Evolutionary conservation across 2,113 vertebrate genomes (phyloP).

Genomic region (Turnix velox): DNA sequence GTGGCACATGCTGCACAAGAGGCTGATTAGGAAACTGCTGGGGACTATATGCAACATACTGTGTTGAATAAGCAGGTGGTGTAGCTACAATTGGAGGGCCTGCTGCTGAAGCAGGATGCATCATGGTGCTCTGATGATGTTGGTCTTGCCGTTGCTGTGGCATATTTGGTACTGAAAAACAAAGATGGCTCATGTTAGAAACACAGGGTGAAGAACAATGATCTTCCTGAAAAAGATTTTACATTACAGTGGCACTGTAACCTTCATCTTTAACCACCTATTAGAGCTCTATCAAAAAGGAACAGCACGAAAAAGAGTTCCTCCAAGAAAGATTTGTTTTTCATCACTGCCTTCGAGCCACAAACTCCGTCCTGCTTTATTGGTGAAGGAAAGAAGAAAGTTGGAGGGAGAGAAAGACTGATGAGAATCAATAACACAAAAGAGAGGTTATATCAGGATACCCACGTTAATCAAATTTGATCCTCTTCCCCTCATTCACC

Average conservation of each 20-base stretch:
- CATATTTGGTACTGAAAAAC: slow-evolving; percentile 89
- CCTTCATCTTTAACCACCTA: background rate
- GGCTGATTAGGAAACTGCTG: slow-evolving; percentile 96
- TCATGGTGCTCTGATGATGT: slow-evolving; percentile 94
- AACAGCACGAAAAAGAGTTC: background rate
- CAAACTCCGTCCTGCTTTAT: background rate
- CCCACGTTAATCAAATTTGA: background rate
- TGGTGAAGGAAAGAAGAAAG: background rate
- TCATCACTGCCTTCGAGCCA: background rate
- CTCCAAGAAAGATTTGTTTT: background rate
- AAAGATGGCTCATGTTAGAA: background rate
- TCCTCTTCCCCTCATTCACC: background rate
- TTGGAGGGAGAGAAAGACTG: background rate
- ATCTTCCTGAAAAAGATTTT: background rate
- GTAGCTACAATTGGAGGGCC: slow-evolving; percentile 93
- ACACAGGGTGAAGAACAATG: rapidly evolving
- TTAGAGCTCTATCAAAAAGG: background rate
- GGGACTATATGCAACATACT: slow-evolving; percentile 94
- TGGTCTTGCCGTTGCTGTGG: slow-evolving; percentile 96
- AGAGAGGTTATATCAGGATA: background rate
- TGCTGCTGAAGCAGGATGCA: slow-evolving; percentile 93
- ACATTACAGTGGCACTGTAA: background rate
- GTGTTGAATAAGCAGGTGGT: slow-evolving; percentile 89
- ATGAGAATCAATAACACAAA: background rate
- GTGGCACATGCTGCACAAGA: slow-evolving; percentile 93